Conservation (phyloP, 2,113 vertebrate species). For the Proterorhinus semilunaris region DNA sequence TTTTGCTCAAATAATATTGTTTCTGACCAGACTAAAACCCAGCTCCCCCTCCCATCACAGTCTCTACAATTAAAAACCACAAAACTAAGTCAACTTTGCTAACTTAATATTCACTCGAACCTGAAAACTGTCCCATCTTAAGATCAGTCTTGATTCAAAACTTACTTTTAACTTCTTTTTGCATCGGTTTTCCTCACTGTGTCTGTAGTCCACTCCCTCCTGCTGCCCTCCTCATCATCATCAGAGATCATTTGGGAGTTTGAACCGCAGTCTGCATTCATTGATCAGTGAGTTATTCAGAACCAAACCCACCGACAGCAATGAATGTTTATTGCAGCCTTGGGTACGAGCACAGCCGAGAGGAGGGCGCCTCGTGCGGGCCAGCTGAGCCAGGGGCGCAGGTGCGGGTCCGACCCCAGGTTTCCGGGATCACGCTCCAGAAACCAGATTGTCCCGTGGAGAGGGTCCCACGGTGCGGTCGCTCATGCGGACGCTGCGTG, state of each 20-base stretch:
- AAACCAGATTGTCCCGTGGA: not conserved
- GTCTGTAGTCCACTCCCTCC: not conserved
- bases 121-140: too few relatives aligned
- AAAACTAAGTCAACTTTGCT: too few relatives aligned
- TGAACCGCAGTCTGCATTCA: constrained; percentile 99
- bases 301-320: constrained; percentile 99
- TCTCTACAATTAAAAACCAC: too few relatives aligned
- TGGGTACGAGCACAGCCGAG: constrained; percentile 53
- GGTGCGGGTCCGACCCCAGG: not conserved
- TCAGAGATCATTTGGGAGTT: constrained; percentile 41
- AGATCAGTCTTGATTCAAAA: too few relatives aligned
- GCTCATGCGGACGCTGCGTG: constrained; percentile 4
- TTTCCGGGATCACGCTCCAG: not conserved
- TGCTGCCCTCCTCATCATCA: not conserved
- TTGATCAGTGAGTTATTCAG: constrained; percentile 94
- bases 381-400: not conserved
- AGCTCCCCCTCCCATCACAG: too few relatives aligned
- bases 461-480: not conserved
- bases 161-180: not conserved
- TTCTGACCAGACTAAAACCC: too few relatives aligned
- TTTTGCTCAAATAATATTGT: too few relatives aligned
- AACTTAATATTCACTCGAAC: too few relatives aligned
- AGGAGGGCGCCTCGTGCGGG: not conserved
- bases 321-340: constrained; percentile 99
- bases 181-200: not conserved